These are phyloP conservation scores for Tautogolabrus adspersus DNA, from an alignment of 2,113 vertebrate species.

Conservation along the genomic window DNA sequence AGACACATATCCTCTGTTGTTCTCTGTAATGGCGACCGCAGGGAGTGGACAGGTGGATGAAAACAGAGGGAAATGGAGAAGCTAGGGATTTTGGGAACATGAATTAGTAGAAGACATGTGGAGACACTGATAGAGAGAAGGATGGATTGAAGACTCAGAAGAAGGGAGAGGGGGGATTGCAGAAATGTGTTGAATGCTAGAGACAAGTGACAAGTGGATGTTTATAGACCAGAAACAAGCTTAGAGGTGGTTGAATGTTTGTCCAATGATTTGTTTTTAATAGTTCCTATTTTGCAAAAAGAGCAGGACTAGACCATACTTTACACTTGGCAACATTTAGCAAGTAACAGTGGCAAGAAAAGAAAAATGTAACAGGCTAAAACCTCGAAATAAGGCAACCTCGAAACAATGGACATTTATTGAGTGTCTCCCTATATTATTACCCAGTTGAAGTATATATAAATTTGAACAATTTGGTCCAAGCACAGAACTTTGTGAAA, in stretches of 20 bases:
- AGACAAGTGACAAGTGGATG: background rate
- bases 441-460: no score
- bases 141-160: slow-evolving; percentile 25
- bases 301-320: no score
- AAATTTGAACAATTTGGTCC: no score
- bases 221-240: background rate
- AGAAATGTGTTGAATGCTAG: background rate
- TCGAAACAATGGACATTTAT: no score
- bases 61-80: slow-evolving; percentile 22
- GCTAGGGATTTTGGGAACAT: slow-evolving; percentile 23
- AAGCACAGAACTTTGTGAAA: no score
- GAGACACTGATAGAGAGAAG: slow-evolving; percentile 7
- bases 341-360: no score
- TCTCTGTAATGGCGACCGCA: slow-evolving; percentile 52
- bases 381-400: no score
- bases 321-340: no score
- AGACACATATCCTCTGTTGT: slow-evolving; percentile 22
- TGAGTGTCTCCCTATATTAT: no score
- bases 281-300: no score
- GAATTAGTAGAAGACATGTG: slow-evolving; percentile 23
- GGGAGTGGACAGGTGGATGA: slow-evolving; percentile 33
- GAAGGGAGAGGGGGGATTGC: background rate
- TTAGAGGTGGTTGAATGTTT: slow-evolving; percentile 2
- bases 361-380: no score
- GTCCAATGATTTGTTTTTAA: background rate